A percentile compares a stretch with the other conserved stretches of the same genome.
These are phyloP conservation scores for Ptychodera flava DNA, from an alignment of 35 echinoderm and acorn worm species.

Conservation along the genomic window DNA sequence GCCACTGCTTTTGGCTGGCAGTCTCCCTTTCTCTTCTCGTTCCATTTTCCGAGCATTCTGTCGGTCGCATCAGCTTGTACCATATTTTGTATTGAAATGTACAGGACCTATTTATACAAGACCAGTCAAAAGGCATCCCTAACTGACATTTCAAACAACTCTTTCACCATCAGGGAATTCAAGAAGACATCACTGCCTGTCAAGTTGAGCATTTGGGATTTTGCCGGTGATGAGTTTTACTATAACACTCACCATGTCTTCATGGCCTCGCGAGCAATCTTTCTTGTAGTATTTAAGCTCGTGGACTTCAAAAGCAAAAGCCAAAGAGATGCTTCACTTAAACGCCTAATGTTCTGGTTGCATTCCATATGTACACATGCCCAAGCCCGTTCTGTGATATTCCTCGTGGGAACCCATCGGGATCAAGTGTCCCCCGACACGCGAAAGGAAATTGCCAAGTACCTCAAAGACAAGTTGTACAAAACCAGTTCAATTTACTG, in stretches of 20 bases:
- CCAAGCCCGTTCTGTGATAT: not conserved
- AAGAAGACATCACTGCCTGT: not conserved
- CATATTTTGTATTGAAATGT: no score
- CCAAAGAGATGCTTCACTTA: not conserved
- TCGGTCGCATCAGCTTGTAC: no score
- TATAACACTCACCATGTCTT: slow-evolving; percentile 16
- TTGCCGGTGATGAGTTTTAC: slow-evolving; percentile 6
- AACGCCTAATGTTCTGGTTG: not conserved
- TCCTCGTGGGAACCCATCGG: slow-evolving; percentile 12
- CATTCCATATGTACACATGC: slow-evolving; percentile 6
- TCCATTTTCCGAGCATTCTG: no score
- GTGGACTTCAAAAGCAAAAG: not conserved
- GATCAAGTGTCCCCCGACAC: not conserved
- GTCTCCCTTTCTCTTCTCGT: no score
- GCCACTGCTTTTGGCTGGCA: no score
- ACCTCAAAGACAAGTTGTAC: not conserved
- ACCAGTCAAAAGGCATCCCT: no score
- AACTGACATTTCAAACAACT: no score
- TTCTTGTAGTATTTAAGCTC: not conserved
- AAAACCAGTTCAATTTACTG: not conserved
- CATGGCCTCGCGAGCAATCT: not conserved
- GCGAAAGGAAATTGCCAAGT: no score
- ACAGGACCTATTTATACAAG: no score
- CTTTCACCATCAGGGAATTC: not conserved
- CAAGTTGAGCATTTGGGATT: slow-evolving; percentile 12